Percentiles rank a stretch among this genome's conserved stretches.
Evolutionary conservation across 64 coral and sea anemone species (phyloP).

Genomic region (Pocillopora damicornis): DNA sequence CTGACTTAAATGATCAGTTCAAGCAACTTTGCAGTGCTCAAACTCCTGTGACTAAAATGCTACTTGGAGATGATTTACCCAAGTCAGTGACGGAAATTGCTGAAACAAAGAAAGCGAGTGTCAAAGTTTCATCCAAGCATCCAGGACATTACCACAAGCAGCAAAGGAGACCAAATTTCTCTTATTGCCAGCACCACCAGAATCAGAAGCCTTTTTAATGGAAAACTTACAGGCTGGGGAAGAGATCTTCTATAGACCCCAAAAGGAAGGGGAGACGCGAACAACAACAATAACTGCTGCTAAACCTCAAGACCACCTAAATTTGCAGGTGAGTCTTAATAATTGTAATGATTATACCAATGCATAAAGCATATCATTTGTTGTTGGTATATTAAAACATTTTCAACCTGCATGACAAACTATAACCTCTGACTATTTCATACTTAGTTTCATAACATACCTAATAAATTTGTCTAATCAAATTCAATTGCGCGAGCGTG

Average conservation of each 20-base stretch:
- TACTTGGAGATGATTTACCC: slow-evolving; percentile 63
- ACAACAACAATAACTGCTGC: not conserved
- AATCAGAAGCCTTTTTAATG: slow-evolving; percentile 62
- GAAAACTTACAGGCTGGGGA: slow-evolving; percentile 18
- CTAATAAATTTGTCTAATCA: no score
- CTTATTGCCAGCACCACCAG: not conserved
- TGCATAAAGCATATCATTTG: no score
- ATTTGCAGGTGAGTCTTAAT: no score
- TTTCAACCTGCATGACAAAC: no score
- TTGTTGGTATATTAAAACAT: no score
- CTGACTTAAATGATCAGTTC: slow-evolving; percentile 37
- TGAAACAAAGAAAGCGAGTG: slow-evolving; percentile 10
- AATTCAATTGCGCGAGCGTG: no score
- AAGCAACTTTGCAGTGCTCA: slow-evolving; percentile 24
- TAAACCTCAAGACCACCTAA: no score
- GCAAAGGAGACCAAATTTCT: not conserved
- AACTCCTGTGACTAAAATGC: slow-evolving; percentile 11
- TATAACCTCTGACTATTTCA: no score
- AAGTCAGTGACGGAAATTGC: not conserved
- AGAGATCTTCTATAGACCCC: slow-evolving; percentile 16
- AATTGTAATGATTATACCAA: no score
- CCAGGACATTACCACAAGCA: not conserved
- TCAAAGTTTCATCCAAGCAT: not conserved
- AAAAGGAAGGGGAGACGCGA: slow-evolving; percentile 38
- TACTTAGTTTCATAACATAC: no score